Conservation (phyloP, 2,113 vertebrate genomes). For the Hiodon alosoides region DNA sequence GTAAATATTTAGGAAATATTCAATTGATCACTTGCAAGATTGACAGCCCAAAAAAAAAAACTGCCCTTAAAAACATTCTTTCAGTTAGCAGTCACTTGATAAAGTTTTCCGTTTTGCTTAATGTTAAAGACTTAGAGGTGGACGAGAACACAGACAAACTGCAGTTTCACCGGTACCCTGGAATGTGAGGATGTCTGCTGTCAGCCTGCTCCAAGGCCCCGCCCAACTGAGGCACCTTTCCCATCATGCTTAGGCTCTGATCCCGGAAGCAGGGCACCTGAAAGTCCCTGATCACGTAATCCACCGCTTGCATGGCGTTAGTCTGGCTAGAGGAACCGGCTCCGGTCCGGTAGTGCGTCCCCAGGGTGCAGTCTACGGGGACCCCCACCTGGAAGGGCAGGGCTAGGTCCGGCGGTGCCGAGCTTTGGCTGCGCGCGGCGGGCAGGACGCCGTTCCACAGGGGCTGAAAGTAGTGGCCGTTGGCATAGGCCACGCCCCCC, state of each 20-base stretch:
- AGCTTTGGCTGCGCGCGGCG: conserved; percentile 96
- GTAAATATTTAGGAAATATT: conserved; percentile 21
- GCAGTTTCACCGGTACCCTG: conserved; percentile 82
- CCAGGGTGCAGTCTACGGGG: conserved; percentile 79
- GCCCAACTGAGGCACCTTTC: conserved; percentile 75
- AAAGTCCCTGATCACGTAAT: conserved; percentile 87
- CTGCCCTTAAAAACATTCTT: conserved; percentile 11
- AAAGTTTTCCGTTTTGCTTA: conserved; percentile 16
- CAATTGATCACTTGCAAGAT: conserved; percentile 55
- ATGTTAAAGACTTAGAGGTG: conserved; percentile 23
- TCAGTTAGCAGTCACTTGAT: conserved; percentile 11
- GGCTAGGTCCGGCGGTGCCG: conserved; percentile 90
- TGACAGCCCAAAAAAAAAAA: conserved; percentile 31
- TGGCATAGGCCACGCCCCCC: conserved; percentile 80
- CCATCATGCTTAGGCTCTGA: conserved; percentile 70
- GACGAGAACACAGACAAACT: conserved; percentile 18
- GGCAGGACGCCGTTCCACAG: conserved; percentile 95
- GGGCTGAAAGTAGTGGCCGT: conserved; percentile 93
- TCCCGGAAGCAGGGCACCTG: conserved; percentile 76
- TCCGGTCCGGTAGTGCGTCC: conserved; percentile 82
- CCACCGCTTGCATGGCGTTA: conserved; percentile 88
- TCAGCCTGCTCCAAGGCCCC: conserved; percentile 73
- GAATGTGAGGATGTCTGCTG: conserved; percentile 77
- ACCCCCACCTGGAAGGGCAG: conserved; percentile 85
- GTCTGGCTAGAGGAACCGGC: conserved; percentile 77